Base-by-base conservation (phyloP, 2,888 invertebrate species). In the Diarsia rubi region DNA sequence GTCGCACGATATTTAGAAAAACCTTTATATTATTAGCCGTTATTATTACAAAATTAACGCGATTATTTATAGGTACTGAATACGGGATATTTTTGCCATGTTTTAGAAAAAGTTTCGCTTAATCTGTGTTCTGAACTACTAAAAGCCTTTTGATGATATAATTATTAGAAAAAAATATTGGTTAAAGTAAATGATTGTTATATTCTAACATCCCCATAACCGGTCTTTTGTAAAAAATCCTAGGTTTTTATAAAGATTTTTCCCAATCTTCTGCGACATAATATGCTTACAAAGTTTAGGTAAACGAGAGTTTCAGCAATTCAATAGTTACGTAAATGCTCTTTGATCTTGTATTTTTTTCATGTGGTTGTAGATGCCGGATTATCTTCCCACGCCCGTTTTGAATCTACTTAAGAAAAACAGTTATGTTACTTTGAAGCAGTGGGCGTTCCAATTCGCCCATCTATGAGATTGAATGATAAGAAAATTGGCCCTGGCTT, bases 281-380 rank as follows among this genome's bases (percentile, higher is more conserved):
- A 19, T 59, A 3, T 9, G 19, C 31, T 57, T 27, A 57, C 9
- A 31, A 59, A 27, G 69, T 24, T 63, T 44, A n/a, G n/a, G n/a
- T n/a, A 31, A 75, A 68, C 60, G 47, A 54, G 19, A 60, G 31
- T 64, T 79, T 69, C 27, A 65, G 21, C 16, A 24, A 73, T 81
- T 75, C 65, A 75, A 76, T 63, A 66, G 72, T 74, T 65, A 60
- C 68, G 62, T 66, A 69, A 62, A 78, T 75, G 14, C 54, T 75
- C 70, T 74, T 75, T 52, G 37, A 69, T 75, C 54, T 74, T 79
- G 37, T 75, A 69, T 75, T 86, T 79, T 75, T 86, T 79, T 62
- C 66, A 78, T 68, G 60, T 68, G 45, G 68, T 76, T 62, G 73
- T 52, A 63, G 63, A 44, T n/a, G 6, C 42, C 42, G 60, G 62